Conservation (phyloP, 2,888 invertebrate species). For the Entomobrya proxima region DNA sequence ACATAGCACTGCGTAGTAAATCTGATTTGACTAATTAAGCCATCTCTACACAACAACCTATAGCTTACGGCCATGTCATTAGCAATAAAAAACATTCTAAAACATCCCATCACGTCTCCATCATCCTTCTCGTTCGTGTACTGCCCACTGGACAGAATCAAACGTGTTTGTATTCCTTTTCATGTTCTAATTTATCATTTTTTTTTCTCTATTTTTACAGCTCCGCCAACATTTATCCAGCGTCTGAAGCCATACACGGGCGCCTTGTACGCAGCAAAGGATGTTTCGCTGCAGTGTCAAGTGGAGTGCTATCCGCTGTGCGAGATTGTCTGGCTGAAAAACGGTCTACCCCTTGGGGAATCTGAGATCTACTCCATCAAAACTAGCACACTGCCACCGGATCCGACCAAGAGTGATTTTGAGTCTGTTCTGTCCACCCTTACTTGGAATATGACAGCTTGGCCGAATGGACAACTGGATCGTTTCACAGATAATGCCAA, state of each 20-base stretch:
- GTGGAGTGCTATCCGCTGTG: slow-evolving; percentile 91
- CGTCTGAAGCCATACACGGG: slow-evolving; percentile 90
- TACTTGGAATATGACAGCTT: slow-evolving; percentile 91
- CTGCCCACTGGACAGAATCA: neutral
- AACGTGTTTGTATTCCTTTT: neutral
- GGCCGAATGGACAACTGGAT: slow-evolving; percentile 88
- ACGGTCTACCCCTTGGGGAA: slow-evolving; percentile 83
- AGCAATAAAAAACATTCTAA: no score
- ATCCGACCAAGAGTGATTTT: slow-evolving; percentile 89
- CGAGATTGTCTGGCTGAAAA: slow-evolving; percentile 89
- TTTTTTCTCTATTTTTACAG: slow-evolving; percentile 79
- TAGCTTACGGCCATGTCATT: neutral
- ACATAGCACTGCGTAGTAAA: neutral
- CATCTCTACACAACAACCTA: neutral
- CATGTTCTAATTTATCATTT: neutral
- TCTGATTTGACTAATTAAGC: slow-evolving; percentile 6
- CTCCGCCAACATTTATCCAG: slow-evolving; percentile 91
- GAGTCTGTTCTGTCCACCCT: slow-evolving; percentile 92
- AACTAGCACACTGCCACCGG: slow-evolving; percentile 84
- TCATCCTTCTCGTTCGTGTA: neutral
- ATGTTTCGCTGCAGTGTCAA: slow-evolving; percentile 86
- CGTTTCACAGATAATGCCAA: slow-evolving; percentile 86
- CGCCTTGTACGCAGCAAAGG: slow-evolving; percentile 81
- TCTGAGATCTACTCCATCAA: slow-evolving; percentile 82
- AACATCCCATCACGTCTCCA: no score